Evolutionary conservation across 2,113 vertebrate species (phyloP).

Genomic region (Tachysurus vachellii): DNA sequence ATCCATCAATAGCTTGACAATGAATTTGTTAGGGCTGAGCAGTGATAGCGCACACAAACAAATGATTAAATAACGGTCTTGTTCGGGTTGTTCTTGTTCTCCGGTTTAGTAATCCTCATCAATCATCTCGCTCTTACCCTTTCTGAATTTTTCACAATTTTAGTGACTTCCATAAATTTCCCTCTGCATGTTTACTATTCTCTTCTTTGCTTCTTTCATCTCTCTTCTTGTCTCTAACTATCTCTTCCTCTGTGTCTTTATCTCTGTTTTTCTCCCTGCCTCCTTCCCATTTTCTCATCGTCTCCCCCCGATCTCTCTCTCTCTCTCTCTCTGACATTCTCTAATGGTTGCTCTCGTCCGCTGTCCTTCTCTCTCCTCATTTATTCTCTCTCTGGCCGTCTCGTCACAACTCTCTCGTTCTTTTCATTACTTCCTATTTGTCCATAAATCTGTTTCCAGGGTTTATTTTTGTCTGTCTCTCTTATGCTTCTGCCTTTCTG

Average conservation of each 20-base stretch:
- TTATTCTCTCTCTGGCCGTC: background rate
- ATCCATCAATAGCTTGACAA: background rate
- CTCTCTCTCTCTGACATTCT: no score
- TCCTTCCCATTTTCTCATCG: background rate
- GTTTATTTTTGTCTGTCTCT: background rate
- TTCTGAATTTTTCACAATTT: background rate
- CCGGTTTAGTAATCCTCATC: background rate
- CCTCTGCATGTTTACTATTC: constrained; percentile 19
- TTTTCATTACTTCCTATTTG: background rate
- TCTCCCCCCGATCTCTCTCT: background rate
- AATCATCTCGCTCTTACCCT: background rate
- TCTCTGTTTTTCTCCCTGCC: background rate
- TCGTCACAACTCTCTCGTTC: background rate
- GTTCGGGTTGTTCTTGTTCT: background rate
- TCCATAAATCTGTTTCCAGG: background rate
- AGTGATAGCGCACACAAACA: background rate
- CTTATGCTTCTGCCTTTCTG: background rate
- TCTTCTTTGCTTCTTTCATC: background rate
- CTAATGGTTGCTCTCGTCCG: background rate
- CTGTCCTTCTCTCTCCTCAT: background rate
- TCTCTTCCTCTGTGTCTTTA: constrained; percentile 7
- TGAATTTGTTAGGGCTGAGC: background rate
- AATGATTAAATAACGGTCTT: background rate
- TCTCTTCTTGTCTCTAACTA: background rate
- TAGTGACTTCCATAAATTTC: constrained; percentile 1